phyloP scores from a whole-genome alignment of 2,113 vertebrate genomes.

The Chamaea fasciata region DNA sequence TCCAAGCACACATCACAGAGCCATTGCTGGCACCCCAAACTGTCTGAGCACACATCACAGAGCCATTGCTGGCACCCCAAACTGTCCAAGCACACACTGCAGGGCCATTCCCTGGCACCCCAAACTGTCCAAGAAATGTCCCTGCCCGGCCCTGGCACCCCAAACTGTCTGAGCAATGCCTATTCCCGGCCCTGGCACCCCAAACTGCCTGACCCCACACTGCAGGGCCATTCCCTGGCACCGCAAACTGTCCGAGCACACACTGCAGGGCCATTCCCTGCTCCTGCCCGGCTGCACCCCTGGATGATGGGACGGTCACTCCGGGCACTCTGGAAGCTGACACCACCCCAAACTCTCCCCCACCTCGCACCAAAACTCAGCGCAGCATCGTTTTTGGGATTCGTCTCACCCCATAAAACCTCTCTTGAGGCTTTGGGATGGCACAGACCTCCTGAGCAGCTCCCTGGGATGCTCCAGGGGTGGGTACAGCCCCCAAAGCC shows the following conservation, averaged over 20 bases:
- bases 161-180: too few species aligned
- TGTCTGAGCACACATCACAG: background rate
- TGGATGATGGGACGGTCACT: fast-evolving
- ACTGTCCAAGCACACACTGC: background rate
- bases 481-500: background rate
- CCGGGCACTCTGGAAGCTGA: fast-evolving
- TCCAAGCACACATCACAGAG: background rate
- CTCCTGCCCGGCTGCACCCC: too few species aligned
- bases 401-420: fast-evolving
- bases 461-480: background rate
- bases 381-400: background rate
- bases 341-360: fast-evolving
- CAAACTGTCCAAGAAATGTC: too few species aligned
- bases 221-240: fast-evolving
- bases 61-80: background rate
- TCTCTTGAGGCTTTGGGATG: background rate
- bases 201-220: fast-evolving
- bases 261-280: too few species aligned
- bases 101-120: background rate
- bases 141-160: too few species aligned
- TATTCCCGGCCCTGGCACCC: too few species aligned
- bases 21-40: background rate
- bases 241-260: fast-evolving
- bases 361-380: background rate
- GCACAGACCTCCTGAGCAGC: background rate